A percentile compares a stretch with the other conserved stretches of the same genome.
Evolutionary conservation across 1,140 invertebrate genomes (phyloP).

Genomic region (Magallana ariakensis): DNA sequence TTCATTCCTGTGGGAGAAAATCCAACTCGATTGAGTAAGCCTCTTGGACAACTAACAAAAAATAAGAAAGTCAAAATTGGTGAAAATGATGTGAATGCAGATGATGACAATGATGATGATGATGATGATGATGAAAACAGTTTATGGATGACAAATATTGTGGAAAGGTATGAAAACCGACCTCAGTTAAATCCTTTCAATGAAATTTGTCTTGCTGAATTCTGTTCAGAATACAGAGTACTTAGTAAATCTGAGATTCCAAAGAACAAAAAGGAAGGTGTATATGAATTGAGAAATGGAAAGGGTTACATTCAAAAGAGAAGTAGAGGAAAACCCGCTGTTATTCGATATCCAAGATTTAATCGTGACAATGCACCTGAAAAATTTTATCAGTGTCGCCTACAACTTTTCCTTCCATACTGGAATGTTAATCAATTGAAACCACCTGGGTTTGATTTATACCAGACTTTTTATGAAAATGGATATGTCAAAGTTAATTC

Average conservation of each 20-base stretch:
- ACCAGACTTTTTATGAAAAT: slow-evolving; percentile 44
- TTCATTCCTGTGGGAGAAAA: slow-evolving; percentile 55
- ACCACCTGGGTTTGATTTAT: slow-evolving; percentile 47
- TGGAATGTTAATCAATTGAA: slow-evolving; percentile 34
- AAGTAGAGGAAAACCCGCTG: slow-evolving; percentile 9
- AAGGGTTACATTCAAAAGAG: slow-evolving; percentile 51
- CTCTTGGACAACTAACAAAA: background rate
- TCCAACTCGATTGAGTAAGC: slow-evolving; percentile 39
- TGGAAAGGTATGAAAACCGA: slow-evolving; percentile 20
- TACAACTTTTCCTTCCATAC: slow-evolving; percentile 54
- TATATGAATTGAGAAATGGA: slow-evolving; percentile 36
- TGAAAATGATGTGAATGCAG: background rate
- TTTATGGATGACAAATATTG: slow-evolving; percentile 30
- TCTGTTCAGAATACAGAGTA: slow-evolving; percentile 50
- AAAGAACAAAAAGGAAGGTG: background rate
- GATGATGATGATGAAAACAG: background rate
- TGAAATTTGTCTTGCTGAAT: slow-evolving; percentile 45
- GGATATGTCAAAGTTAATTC: slow-evolving; percentile 8
- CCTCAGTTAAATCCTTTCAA: background rate
- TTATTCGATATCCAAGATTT: slow-evolving; percentile 36
- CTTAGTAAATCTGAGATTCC: slow-evolving; percentile 35
- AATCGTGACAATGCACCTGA: slow-evolving; percentile 31
- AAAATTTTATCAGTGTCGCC: slow-evolving; percentile 32
- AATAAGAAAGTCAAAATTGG: background rate
- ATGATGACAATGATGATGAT: background rate